These are phyloP conservation scores for Tenthredo livida DNA, from an alignment of 2,888 invertebrate genomes.

Conservation along the genomic window DNA sequence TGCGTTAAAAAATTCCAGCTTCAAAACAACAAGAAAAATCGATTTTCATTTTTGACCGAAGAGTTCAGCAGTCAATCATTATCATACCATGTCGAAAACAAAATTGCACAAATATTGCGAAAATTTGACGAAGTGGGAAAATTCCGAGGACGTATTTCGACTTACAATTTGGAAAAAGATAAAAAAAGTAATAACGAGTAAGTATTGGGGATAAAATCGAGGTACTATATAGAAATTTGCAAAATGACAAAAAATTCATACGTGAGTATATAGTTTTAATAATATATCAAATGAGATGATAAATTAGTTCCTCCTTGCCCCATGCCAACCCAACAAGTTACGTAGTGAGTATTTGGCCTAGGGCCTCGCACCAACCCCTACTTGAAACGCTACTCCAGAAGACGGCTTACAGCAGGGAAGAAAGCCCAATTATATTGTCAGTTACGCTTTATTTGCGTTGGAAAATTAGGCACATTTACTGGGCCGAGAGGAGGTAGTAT, in stretches of 20 bases:
- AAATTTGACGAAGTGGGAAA: background rate
- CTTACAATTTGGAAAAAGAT: too few species aligned
- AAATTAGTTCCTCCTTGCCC: background rate
- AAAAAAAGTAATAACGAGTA: background rate
- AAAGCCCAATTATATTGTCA: background rate
- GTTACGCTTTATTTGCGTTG: slow-evolving; percentile 5
- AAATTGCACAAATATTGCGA: background rate
- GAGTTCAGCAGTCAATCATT: background rate
- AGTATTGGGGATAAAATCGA: background rate
- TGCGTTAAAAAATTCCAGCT: background rate
- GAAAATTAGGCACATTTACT: background rate
- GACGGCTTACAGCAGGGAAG: background rate
- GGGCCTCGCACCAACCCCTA: background rate
- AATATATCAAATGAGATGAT: background rate
- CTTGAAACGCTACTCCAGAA: background rate
- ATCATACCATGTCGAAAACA: background rate
- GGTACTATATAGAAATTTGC: background rate
- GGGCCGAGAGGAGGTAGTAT: background rate
- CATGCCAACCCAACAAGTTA: background rate
- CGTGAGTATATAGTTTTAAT: slow-evolving; percentile 1
- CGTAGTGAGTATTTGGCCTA: background rate
- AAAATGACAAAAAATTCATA: background rate
- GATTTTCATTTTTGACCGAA: background rate
- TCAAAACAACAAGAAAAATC: background rate
- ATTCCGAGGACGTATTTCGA: too few species aligned